Base-by-base conservation (phyloP, 2,797 vertebrate genomes). In the Prionace glauca region DNA sequence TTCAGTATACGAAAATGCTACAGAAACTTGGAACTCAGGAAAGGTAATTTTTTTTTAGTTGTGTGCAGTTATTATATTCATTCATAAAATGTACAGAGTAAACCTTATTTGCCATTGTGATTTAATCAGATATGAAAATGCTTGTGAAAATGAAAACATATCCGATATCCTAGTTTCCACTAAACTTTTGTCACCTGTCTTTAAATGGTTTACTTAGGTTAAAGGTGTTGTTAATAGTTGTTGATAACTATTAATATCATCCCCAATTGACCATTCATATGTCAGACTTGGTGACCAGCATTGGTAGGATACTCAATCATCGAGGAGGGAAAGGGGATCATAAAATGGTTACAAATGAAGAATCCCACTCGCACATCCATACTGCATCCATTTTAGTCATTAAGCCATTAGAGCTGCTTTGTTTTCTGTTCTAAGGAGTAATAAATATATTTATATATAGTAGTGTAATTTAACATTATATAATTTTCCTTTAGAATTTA, bases 1-100 rank as follows among this genome's bases (percentile, higher is more conserved):
- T 99, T 96, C 99, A 99, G 97, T 99, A 99, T 69, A 97, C 99
- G 97, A 99, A 99, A 98, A 99, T 99, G 99, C 97, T 99, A 88
- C 99, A 99, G 97, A 97, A 97, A 45, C 97, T 98, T 95, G 98
- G 98, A 4, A 98, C 99, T 26, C 99, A 99, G 96, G 97, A 98
- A 97, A 99, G 99, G 99, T 98, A 97, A 97, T 96, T 71, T 67
- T 71, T 67, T 92, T 67, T 92, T 24, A 84, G 7, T 22, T n/a
- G 32, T 65, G 8, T 93, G 62, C 20, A 36, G 5, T 94, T 94
- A 72, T 26, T 72, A n/a, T 77, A 77, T n/a, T 45, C 29, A 41
- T 24, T 74, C 45, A n/a, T 32, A 29, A n/a, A 29, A 32, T 45
- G 32, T 74, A 1, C 50, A 32, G 71, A n/a, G 92, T 72, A 95